A percentile compares a stretch with the other conserved stretches of the same genome.
Evolutionary conservation across 2,797 vertebrate species (phyloP).

Genomic region (Pangasius krempfi): DNA sequence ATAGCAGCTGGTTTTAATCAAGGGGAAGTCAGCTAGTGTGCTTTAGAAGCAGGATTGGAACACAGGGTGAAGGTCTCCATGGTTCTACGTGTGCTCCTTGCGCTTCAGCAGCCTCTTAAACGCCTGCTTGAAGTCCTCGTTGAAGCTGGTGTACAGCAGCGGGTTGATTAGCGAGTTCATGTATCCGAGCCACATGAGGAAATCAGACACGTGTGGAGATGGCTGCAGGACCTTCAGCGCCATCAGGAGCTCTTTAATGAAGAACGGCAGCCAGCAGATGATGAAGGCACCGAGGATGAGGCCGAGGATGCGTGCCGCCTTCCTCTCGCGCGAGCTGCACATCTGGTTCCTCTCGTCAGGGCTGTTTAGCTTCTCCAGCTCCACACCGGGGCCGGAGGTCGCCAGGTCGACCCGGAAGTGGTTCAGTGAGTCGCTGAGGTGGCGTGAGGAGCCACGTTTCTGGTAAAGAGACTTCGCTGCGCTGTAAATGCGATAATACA

Average conservation of each 20-base stretch:
- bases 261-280: constrained; percentile 90
- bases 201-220: constrained; percentile 79
- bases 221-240: constrained; percentile 77
- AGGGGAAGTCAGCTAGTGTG: neutral
- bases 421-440: constrained; percentile 80
- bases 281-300: constrained; percentile 90
- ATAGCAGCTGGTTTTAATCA: neutral
- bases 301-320: constrained; percentile 86
- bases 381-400: constrained; percentile 76
- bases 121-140: constrained; percentile 88
- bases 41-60: neutral
- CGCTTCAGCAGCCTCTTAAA: constrained; percentile 84
- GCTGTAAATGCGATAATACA: constrained; percentile 86
- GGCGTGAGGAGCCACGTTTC: constrained; percentile 85
- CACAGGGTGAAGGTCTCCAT: no score
- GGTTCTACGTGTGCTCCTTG: constrained; percentile 75
- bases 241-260: constrained; percentile 86
- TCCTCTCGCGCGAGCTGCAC: constrained; percentile 81
- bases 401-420: constrained; percentile 81
- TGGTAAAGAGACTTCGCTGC: constrained; percentile 88
- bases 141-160: constrained; percentile 90
- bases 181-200: constrained; percentile 90
- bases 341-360: constrained; percentile 82
- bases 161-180: constrained; percentile 91
- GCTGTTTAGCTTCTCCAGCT: constrained; percentile 75